phyloP scores from a whole-genome alignment of 2,888 invertebrate species.

The Teinopalpus imperialis region DNA sequence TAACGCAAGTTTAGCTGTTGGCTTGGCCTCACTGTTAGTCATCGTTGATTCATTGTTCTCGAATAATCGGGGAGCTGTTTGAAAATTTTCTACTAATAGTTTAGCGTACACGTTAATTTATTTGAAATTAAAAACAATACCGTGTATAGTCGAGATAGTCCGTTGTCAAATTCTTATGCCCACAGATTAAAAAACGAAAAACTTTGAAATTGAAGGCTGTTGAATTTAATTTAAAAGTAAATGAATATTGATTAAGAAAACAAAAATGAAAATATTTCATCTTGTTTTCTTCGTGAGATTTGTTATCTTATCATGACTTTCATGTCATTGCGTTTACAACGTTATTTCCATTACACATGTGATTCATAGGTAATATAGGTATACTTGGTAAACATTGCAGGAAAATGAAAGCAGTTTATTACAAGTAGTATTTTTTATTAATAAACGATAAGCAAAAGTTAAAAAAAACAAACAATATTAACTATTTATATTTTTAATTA shows the following conservation, averaged over 20 bases:
- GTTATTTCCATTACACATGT: not conserved
- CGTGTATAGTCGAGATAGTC: too few relatives aligned
- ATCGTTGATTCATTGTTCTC: slow-evolving; percentile 54
- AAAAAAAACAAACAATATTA: too few relatives aligned
- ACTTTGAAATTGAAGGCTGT: too few relatives aligned
- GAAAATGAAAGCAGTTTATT: not conserved
- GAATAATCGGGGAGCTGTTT: slow-evolving; percentile 39
- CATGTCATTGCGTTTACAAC: not conserved
- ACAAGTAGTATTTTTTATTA: not conserved
- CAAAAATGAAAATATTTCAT: too few relatives aligned
- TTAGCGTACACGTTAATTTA: too few relatives aligned
- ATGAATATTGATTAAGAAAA: too few relatives aligned
- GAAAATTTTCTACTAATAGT: not conserved
- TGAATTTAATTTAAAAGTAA: too few relatives aligned
- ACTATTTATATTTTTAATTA: too few relatives aligned
- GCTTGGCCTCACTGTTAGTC: slow-evolving; percentile 46
- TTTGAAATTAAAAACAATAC: too few relatives aligned
- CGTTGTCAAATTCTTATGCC: too few relatives aligned
- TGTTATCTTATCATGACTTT: slow-evolving; percentile 12
- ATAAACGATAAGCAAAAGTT: slow-evolving; percentile 20
- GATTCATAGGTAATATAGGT: not conserved
- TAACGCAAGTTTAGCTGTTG: slow-evolving; percentile 36
- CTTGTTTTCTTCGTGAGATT: slow-evolving; percentile 1
- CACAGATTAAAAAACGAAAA: too few relatives aligned
- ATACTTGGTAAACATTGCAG: not conserved